A percentile compares a stretch with the other conserved stretches of the same genome.
These are phyloP conservation scores for Tauraco erythrolophus DNA, from an alignment of 2,113 vertebrate genomes.

Conservation along the genomic window DNA sequence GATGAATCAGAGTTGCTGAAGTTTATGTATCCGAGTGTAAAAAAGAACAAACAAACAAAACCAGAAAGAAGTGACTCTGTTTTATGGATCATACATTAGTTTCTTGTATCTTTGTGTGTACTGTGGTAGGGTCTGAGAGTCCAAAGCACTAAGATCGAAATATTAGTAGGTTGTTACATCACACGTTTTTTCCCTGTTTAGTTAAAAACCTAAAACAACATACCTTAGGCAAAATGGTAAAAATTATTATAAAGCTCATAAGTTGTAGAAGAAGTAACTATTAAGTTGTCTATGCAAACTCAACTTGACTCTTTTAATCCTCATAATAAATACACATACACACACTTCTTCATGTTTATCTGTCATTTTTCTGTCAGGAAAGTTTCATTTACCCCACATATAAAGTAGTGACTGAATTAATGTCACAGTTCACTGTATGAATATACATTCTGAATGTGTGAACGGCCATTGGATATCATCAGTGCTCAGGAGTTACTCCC, in stretches of 20 bases:
- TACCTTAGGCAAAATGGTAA: background rate
- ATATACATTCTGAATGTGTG: background rate
- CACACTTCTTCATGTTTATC: background rate
- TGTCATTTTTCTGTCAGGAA: background rate
- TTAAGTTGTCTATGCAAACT: background rate
- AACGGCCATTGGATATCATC: background rate
- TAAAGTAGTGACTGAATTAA: background rate
- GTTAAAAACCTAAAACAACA: background rate
- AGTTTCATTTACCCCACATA: background rate
- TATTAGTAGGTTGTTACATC: background rate
- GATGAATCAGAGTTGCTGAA: background rate
- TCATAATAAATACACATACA: background rate
- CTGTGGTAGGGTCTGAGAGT: background rate
- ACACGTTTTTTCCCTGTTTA: background rate
- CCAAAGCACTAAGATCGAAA: background rate
- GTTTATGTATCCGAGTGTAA: background rate
- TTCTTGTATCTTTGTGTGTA: background rate
- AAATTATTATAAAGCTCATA: background rate
- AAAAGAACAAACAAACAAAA: background rate
- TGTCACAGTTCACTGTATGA: background rate
- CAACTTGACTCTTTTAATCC: background rate
- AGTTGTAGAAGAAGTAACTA: background rate
- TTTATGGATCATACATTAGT: background rate
- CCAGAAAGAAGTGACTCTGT: background rate
- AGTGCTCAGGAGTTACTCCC: background rate